Conservation (phyloP, 2,888 invertebrate genomes). For the Oxystoma pomonae region DNA sequence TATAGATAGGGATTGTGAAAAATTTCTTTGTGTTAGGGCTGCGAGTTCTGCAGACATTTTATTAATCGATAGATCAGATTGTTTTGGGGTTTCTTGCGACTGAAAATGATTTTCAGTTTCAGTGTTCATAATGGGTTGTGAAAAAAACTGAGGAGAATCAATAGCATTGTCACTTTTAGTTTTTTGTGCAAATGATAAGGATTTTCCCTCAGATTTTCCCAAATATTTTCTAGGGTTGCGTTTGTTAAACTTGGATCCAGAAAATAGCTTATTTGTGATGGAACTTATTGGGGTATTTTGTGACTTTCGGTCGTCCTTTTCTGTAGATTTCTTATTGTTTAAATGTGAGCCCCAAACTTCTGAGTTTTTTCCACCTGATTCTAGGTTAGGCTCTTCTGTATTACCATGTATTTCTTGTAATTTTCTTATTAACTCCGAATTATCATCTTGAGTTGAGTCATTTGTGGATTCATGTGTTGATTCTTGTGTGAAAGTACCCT, state of each 20-base stretch:
- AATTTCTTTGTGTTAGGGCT: not conserved
- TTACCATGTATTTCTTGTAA: not conserved
- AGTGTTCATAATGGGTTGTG: constrained; percentile 24
- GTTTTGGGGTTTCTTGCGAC: not conserved
- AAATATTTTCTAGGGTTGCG: constrained; percentile 68
- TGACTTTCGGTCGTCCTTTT: constrained; percentile 9
- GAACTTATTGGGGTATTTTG: constrained; percentile 23
- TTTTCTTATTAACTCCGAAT: not conserved
- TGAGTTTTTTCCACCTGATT: not conserved
- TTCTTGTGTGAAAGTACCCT: too few relatives aligned
- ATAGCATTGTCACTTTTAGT: constrained; percentile 35
- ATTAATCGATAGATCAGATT: not conserved
- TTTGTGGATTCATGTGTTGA: not conserved
- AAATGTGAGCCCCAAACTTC: constrained; percentile 51
- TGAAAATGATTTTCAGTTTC: not conserved
- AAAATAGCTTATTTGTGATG: constrained; percentile 53
- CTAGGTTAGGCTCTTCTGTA: not conserved
- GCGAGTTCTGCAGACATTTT: not conserved
- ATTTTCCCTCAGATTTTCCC: constrained; percentile 25
- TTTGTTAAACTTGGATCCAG: constrained; percentile 62
- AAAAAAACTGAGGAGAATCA: constrained; percentile 21
- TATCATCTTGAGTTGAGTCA: not conserved
- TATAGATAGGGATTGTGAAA: not conserved
- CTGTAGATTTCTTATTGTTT: constrained; percentile 38
- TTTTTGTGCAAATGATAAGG: constrained; percentile 45